Base-by-base conservation (phyloP, 1,140 invertebrate species). In the Samia ricini region DNA sequence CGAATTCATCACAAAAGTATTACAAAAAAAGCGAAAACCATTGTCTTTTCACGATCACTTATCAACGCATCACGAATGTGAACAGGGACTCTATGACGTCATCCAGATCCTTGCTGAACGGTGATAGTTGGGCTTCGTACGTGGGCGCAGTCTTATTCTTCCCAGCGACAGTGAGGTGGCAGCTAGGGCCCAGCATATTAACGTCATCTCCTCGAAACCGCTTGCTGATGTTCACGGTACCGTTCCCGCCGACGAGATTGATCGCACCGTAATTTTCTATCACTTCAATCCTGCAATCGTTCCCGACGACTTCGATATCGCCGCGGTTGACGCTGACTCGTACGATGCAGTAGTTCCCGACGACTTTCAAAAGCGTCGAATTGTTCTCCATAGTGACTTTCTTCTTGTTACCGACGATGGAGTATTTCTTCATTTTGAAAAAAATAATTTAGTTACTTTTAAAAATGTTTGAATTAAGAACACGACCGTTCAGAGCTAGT, bases 31-130 rank as follows among this genome's bases (percentile, higher is more conserved):
- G 42, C 22, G 21, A 50, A 59, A 42, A 24, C 42, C 57, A n/a
- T 42, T 49, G 22, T 24, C 22, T 12, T 49, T 62, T 59, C 52
- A 67, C 24, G 12, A 8, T 12, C 51, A 65, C 6, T 50, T 29
- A 19, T 83, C 85, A 89, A 56, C 85, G 87, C 84, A 88, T 89
- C 56, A 88, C 85, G 62, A 90, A 90, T 20, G 83, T 79, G 68
- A 90, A 90, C 63, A 90, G 85, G 0, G 85, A 86, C 52, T 90
- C 85, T 42, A 90, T 86, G 26, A 90, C 85, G 56, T 88, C 85
- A 74, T 90, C 84, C 74, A 90, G 63, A 29, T 88, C 81, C 69
- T 86, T 86, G 71, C 83, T 88, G 72, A 90, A 88, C 2, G 88
- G 88, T 0, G 88, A 90, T 24, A 88, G 69, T 54, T 90, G 88